Conservation (phyloP, 2,797 vertebrate species). For the Myiotriccus ornatus region DNA sequence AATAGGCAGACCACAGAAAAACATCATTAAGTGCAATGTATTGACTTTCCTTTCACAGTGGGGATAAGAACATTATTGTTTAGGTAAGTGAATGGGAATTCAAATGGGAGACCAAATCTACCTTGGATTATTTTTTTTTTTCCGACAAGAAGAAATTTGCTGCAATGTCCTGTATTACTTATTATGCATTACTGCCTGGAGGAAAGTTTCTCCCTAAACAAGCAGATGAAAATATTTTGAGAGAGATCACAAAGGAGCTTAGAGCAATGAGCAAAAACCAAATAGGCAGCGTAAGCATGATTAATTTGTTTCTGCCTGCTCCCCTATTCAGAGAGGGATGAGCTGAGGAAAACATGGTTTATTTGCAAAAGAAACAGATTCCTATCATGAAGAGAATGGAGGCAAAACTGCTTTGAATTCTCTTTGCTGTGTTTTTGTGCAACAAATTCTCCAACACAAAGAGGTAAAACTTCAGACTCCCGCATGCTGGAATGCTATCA, state of each 20-base stretch:
- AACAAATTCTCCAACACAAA: not conserved
- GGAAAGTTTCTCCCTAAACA: slow-evolving; percentile 31
- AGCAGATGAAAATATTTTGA: slow-evolving; percentile 34
- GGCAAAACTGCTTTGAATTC: not conserved
- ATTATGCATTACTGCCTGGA: slow-evolving; percentile 33
- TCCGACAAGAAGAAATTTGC: slow-evolving; percentile 1
- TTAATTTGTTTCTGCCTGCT: slow-evolving; percentile 30
- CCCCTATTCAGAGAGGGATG: not conserved
- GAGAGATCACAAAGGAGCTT: slow-evolving; percentile 26
- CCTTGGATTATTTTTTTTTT: not conserved
- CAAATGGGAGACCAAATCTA: slow-evolving; percentile 22
- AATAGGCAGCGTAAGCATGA: not conserved
- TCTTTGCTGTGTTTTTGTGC: not conserved
- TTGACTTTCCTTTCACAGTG: slow-evolving; percentile 9
- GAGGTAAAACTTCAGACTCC: not conserved
- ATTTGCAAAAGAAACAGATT: slow-evolving; percentile 20
- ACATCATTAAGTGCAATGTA: slow-evolving; percentile 4
- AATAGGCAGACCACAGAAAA: slow-evolving; percentile 46
- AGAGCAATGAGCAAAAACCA: slow-evolving; percentile 35
- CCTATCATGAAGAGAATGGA: not conserved
- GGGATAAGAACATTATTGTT: slow-evolving; percentile 7
- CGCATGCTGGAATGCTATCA: rapidly evolving
- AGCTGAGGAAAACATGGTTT: not conserved
- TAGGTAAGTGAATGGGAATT: slow-evolving; percentile 42
- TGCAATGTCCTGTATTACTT: slow-evolving; percentile 8